Conservation (phyloP, 2,797 vertebrate genomes). For the Hemitrygon akajei region DNA sequence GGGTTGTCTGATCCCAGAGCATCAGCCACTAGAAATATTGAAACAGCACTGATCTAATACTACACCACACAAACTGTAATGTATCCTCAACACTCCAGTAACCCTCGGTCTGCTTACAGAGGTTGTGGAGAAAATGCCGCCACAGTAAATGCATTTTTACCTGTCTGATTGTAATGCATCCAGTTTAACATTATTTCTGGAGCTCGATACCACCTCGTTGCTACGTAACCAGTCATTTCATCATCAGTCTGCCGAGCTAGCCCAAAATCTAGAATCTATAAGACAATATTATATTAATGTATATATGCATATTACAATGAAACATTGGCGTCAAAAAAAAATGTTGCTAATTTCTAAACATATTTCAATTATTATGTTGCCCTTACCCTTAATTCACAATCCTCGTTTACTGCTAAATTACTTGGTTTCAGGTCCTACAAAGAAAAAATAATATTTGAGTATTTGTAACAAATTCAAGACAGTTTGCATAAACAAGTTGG, state of each 20-base stretch:
- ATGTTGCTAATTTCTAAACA: conserved; percentile 34
- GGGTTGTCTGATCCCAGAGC: neutral
- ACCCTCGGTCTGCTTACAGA: neutral
- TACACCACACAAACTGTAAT: no score
- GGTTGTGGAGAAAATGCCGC: neutral
- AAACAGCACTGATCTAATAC: neutral
- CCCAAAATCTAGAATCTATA: conserved; percentile 92
- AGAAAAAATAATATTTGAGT: neutral
- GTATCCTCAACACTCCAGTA: no score
- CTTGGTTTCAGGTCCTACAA: conserved; percentile 91
- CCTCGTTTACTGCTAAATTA: conserved; percentile 94
- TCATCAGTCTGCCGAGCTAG: conserved; percentile 92
- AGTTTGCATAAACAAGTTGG: neutral
- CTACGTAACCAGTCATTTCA: conserved; percentile 97
- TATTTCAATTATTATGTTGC: conserved; percentile 40
- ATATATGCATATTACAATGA: neutral
- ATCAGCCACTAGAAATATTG: neutral
- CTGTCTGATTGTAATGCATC: conserved; percentile 99
- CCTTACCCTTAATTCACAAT: conserved; percentile 89
- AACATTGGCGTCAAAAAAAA: neutral
- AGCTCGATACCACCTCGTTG: conserved; percentile 93
- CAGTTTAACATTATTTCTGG: conserved; percentile 98
- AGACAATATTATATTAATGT: neutral
- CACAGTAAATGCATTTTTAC: conserved; percentile 48
- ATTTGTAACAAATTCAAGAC: neutral